Evolutionary conservation across 2,888 invertebrate species (phyloP), one percentile per base, ranked within the genome.

Genomic region (Drosophila ezoana): DNA sequence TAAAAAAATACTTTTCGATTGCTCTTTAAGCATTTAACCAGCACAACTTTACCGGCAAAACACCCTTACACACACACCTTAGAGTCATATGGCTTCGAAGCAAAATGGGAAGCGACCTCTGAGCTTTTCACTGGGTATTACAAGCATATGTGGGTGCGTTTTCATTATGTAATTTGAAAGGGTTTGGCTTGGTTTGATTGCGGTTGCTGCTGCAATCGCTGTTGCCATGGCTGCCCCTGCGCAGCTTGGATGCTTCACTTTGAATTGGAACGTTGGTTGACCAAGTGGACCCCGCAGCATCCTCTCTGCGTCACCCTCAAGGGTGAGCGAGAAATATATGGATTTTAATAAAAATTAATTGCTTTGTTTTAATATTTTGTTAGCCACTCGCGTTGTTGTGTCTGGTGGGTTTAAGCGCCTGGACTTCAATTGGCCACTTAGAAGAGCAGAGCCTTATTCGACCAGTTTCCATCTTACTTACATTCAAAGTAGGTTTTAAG

Each of bases 311-410:
- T 20, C 14, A 16, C 23, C 6, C n/a, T 37, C 45, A 32, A 16
- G 44, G 45, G 20, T 51, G 51, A 47, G 48, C 35, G 28, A 11
- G 40, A 65, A 58, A 57, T 59, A 65, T 69, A 59, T 58, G 53
- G 35, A 61, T 64, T 69, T 74, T 75, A 53, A 76, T 52, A 68
- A 62, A 71, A 79, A 66, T 64, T 71, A 71, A 74, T 76, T 79
- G 63, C 65, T 71, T 76, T 66, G 73, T 63, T 78, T 70, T 63
- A 53, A 66, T 68, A 65, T 64, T 68, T 56, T 61, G 60, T 62
- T 64, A 61, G 40, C 74, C 48, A 18, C 40, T 16, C 48, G 41
- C 32, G 49, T 28, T 53, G 48, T 18, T 66, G 18, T 9, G 57
- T 43, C 33, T 47, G 70, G 49, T 57, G 41, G n/a, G n/a, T n/a